Percentiles rank a stretch among this genome's conserved stretches.
phyloP scores from a whole-genome alignment of 2,797 vertebrate genomes.

The Argya squamiceps region DNA sequence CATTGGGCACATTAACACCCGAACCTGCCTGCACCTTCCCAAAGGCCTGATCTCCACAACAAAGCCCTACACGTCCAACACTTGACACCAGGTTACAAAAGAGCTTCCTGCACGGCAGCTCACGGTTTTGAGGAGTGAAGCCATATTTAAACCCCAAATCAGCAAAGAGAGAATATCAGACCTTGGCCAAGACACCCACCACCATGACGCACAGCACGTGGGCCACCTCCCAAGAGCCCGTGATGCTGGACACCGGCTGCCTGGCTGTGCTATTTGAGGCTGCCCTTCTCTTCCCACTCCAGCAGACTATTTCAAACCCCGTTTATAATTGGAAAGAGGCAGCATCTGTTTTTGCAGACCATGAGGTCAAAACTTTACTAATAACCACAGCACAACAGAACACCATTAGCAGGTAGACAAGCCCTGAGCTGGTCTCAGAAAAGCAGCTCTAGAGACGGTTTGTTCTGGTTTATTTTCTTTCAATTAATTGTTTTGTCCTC shows the following conservation, averaged over 20 bases:
- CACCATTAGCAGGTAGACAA: neutral
- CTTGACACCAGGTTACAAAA: neutral
- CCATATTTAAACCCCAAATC: neutral
- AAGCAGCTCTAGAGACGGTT: neutral
- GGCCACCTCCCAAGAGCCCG: neutral
- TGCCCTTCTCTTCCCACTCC: constrained; percentile 20
- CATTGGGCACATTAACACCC: rapidly evolving
- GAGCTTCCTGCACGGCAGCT: neutral
- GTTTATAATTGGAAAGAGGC: constrained; percentile 8
- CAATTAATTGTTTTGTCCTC: constrained; percentile 6
- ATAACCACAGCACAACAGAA: neutral
- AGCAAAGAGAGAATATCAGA: neutral
- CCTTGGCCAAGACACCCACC: neutral
- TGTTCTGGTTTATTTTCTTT: neutral
- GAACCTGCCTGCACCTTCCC: rapidly evolving
- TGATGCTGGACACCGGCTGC: neutral
- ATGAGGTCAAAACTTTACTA: constrained; percentile 38
- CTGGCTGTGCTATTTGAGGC: constrained; percentile 15
- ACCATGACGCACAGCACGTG: neutral
- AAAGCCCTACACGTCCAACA: neutral
- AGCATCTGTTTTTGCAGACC: constrained; percentile 7
- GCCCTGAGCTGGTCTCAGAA: neutral
- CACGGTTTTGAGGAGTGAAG: neutral
- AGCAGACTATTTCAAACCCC: neutral
- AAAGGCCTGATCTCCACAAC: neutral